Evolutionary conservation across 2,888 invertebrate genomes (phyloP).

Genomic region (Oegoconia quadripuncta): DNA sequence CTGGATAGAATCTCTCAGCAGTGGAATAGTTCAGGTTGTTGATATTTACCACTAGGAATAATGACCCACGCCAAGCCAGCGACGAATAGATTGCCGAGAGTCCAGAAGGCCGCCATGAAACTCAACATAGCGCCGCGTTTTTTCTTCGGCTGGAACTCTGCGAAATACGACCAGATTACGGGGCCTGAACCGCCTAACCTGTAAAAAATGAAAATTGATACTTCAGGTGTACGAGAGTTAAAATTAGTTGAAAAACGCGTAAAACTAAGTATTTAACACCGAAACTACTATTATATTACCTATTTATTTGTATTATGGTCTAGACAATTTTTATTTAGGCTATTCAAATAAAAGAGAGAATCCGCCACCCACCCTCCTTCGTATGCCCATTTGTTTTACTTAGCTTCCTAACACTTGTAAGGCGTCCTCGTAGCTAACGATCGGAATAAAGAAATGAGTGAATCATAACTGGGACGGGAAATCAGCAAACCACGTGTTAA

Average conservation of each 20-base stretch:
- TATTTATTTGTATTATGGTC: too few species aligned
- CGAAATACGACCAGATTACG: constrained; percentile 97
- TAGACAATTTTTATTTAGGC: too few species aligned
- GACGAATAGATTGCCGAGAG: constrained; percentile 94
- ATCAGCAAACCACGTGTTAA: neutral
- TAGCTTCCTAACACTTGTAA: too few species aligned
- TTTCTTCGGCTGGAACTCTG: constrained; percentile 95
- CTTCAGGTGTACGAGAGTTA: neutral
- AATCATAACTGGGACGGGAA: neutral
- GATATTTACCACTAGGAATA: constrained; percentile 79
- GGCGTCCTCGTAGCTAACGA: too few species aligned
- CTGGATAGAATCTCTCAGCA: too few species aligned
- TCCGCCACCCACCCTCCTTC: too few species aligned
- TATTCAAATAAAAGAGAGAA: too few species aligned
- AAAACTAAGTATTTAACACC: too few species aligned
- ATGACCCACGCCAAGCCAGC: constrained; percentile 90
- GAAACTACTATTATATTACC: too few species aligned
- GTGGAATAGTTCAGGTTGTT: too few species aligned
- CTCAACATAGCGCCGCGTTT: constrained; percentile 95
- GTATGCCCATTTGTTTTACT: too few species aligned
- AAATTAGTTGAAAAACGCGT: neutral
- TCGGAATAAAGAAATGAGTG: neutral
- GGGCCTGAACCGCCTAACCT: constrained; percentile 94
- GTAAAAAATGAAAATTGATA: constrained; percentile 30
- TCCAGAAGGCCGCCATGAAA: constrained; percentile 97